These are phyloP conservation scores for Ochlodes sylvanus DNA, from an alignment of 2,888 invertebrate species.

Conservation along the genomic window DNA sequence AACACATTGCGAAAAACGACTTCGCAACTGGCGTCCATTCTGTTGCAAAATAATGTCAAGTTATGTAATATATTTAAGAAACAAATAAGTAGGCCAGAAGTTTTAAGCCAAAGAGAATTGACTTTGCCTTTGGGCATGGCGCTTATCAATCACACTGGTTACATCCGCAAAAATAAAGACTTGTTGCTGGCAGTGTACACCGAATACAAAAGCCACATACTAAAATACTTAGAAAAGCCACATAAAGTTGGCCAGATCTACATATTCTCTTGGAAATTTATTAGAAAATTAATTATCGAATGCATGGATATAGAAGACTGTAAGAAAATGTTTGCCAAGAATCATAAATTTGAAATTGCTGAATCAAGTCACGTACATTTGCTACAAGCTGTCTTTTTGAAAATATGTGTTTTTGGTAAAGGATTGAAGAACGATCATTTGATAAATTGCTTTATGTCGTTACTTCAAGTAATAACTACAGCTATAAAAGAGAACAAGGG, in stretches of 20 bases:
- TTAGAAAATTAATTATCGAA: constrained; percentile 84
- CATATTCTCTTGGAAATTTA: constrained; percentile 84
- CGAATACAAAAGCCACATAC: constrained; percentile 86
- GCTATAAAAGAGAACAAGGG: constrained; percentile 75
- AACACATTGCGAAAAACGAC: constrained; percentile 84
- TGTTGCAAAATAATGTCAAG: constrained; percentile 83
- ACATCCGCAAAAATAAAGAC: constrained; percentile 72
- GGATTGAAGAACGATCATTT: constrained; percentile 68
- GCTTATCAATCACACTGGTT: constrained; percentile 68
- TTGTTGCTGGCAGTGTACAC: constrained; percentile 81
- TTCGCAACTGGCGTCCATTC: constrained; percentile 82
- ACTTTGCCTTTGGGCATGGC: constrained; percentile 86
- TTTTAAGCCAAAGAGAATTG: constrained; percentile 85
- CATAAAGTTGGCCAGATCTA: constrained; percentile 89
- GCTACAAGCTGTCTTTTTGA: constrained; percentile 82
- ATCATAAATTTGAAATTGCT: constrained; percentile 86
- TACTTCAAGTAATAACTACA: constrained; percentile 80
- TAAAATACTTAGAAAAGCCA: constrained; percentile 87
- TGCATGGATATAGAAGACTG: constrained; percentile 86
- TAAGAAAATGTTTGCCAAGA: constrained; percentile 83
- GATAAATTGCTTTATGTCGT: constrained; percentile 81
- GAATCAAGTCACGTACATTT: constrained; percentile 85
- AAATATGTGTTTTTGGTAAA: constrained; percentile 67
- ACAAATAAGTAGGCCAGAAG: constrained; percentile 69
- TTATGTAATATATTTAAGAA: constrained; percentile 76